phyloP scores from a whole-genome alignment of 2,113 vertebrate species.

The Oryzias melastigma region DNA sequence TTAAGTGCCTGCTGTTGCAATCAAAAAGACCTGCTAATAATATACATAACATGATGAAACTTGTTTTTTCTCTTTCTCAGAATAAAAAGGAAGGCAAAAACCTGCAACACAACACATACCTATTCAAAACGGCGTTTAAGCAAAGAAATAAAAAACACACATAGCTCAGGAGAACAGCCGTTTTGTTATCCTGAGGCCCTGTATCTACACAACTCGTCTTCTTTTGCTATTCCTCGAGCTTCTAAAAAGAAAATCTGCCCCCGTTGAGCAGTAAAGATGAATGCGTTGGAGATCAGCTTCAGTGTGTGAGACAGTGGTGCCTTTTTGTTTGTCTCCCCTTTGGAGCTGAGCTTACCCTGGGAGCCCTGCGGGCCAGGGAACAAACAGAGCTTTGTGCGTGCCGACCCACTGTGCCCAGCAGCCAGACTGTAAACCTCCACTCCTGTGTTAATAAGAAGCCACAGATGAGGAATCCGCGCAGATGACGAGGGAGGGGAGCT shows the following conservation, averaged over 20 bases:
- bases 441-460: constrained; percentile 68
- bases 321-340: constrained; percentile 68
- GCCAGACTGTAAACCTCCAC: constrained; percentile 69
- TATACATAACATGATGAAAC: background rate
- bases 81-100: constrained; percentile 40
- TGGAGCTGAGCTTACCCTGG: constrained; percentile 80
- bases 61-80: constrained; percentile 24
- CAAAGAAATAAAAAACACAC: constrained; percentile 46
- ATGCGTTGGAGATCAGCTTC: constrained; percentile 65
- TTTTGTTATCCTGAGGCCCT: constrained; percentile 69
- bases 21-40: background rate
- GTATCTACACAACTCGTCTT: constrained; percentile 63
- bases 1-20: background rate
- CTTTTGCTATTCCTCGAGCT: constrained; percentile 55
- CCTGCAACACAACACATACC: constrained; percentile 51
- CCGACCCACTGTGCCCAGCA: constrained; percentile 68
- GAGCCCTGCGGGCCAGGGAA: constrained; percentile 82
- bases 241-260: constrained; percentile 61
- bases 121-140: constrained; percentile 62
- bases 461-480: constrained; percentile 58
- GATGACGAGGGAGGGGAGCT: constrained; percentile 38
- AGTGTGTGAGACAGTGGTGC: constrained; percentile 65
- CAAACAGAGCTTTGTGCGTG: constrained; percentile 82
- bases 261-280: constrained; percentile 62
- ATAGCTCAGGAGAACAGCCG: constrained; percentile 59